Percentiles rank a stretch among this genome's conserved stretches.
Conservation (phyloP, 2,888 invertebrate species). For the Cantharis rufa region DNA sequence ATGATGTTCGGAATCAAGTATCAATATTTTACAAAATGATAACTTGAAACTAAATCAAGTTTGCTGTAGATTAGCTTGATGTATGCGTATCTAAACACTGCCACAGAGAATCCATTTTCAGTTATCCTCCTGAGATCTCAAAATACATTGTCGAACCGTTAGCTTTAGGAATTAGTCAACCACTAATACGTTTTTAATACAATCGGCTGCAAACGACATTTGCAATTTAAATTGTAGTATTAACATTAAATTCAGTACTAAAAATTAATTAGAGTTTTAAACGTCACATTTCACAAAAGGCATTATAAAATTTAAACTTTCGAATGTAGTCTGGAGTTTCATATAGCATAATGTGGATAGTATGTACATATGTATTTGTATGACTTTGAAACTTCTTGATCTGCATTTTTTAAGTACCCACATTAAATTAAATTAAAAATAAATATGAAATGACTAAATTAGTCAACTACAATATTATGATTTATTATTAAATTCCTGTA, state of each 20-base stretch:
- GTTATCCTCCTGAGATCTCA: background rate
- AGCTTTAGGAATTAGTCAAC: constrained; percentile 1
- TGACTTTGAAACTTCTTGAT: background rate
- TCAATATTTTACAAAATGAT: background rate
- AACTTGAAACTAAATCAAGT: constrained; percentile 2
- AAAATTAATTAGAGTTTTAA: background rate
- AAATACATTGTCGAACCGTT: constrained; percentile 3
- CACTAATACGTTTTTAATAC: background rate
- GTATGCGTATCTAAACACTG: constrained; percentile 1
- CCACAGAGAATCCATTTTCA: constrained; percentile 1
- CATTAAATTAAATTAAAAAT: no score
- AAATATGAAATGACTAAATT: no score
- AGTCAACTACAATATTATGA: no score
- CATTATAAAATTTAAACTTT: background rate
- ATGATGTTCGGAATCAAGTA: background rate
- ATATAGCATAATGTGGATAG: no score
- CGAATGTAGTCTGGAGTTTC: no score
- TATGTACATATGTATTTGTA: no score
- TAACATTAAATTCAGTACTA: background rate
- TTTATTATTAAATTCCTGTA: no score
- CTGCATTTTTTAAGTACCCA: background rate
- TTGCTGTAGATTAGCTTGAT: background rate
- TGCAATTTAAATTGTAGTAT: background rate
- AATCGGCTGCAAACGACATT: background rate
- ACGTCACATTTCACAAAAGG: background rate